Percentiles rank a stretch among this genome's conserved stretches.
Conservation (phyloP, 2,113 vertebrate genomes). For the Myocastor coypus region DNA sequence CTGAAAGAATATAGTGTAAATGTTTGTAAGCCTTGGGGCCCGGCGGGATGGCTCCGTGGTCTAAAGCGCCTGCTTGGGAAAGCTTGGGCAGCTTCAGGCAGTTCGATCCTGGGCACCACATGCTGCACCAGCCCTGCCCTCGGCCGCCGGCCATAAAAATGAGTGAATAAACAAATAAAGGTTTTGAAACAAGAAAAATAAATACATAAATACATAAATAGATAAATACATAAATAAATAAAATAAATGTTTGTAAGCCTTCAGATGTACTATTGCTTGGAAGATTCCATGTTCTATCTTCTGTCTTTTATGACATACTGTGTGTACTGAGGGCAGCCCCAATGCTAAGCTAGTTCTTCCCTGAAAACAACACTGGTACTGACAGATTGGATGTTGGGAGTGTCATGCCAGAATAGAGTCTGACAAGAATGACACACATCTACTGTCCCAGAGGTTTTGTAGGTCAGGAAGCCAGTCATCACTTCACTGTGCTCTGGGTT, state of each 20-base stretch:
- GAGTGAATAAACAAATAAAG: too few relatives aligned
- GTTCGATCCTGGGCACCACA: too few relatives aligned
- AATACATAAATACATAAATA: too few relatives aligned
- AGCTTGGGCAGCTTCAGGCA: too few relatives aligned
- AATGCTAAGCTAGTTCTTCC: neutral
- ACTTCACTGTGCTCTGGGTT: neutral
- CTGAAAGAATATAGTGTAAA: neutral
- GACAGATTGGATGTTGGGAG: neutral
- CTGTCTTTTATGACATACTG: neutral
- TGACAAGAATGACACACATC: neutral
- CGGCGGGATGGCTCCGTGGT: too few relatives aligned
- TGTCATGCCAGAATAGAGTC: neutral
- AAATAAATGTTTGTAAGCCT: neutral
- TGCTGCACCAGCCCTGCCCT: too few relatives aligned
- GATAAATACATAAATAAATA: too few relatives aligned
- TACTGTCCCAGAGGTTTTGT: slow-evolving; percentile 11
- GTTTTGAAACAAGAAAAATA: too few relatives aligned
- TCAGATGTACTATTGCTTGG: neutral
- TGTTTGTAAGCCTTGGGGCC: neutral
- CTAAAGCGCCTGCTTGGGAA: too few relatives aligned
- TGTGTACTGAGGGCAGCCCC: neutral
- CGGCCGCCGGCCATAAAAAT: too few relatives aligned
- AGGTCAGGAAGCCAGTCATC: neutral
- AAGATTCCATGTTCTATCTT: neutral
- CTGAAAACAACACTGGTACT: neutral